phyloP scores from a whole-genome alignment of 2,113 vertebrate genomes.

The Gasterosteus aculeatus region DNA sequence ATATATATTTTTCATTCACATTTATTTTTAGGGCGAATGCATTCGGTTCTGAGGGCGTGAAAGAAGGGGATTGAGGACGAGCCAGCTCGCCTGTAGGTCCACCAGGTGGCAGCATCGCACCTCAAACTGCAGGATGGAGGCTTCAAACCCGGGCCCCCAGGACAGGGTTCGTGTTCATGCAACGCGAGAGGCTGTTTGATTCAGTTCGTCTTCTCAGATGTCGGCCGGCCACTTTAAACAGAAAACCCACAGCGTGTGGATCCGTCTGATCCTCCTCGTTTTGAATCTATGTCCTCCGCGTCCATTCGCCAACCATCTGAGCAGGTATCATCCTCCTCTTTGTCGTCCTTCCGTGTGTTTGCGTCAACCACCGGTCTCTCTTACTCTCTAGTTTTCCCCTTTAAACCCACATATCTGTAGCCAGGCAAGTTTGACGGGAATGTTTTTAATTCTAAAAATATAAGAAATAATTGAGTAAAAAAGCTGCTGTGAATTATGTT shows the following conservation, averaged over 20 bases:
- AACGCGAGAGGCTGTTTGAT: not conserved
- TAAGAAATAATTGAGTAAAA: not conserved
- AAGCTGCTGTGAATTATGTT: not conserved
- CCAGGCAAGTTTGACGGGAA: not conserved
- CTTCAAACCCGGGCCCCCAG: not conserved
- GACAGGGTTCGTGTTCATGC: not conserved
- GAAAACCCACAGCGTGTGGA: not conserved
- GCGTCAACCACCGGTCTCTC: not conserved
- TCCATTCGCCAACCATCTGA: slow-evolving; percentile 37
- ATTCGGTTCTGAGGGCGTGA: not conserved
- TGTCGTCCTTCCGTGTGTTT: slow-evolving; percentile 1
- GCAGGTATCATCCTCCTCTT: slow-evolving; percentile 7
- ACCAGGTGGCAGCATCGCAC: slow-evolving; percentile 73
- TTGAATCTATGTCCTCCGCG: too few relatives aligned
- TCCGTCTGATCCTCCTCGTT: slow-evolving; percentile 10
- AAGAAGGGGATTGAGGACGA: not conserved
- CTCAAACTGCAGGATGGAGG: not conserved
- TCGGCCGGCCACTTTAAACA: not conserved
- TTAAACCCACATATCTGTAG: not conserved
- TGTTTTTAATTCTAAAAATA: not conserved
- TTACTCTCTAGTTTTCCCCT: not conserved
- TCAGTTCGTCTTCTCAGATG: not conserved
- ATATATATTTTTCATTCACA: too few relatives aligned
- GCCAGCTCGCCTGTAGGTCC: slow-evolving; percentile 19
- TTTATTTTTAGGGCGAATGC: too few relatives aligned